Evolutionary conservation across 2,888 invertebrate genomes (phyloP).

Genomic region (Sinohyriopsis cumingii): DNA sequence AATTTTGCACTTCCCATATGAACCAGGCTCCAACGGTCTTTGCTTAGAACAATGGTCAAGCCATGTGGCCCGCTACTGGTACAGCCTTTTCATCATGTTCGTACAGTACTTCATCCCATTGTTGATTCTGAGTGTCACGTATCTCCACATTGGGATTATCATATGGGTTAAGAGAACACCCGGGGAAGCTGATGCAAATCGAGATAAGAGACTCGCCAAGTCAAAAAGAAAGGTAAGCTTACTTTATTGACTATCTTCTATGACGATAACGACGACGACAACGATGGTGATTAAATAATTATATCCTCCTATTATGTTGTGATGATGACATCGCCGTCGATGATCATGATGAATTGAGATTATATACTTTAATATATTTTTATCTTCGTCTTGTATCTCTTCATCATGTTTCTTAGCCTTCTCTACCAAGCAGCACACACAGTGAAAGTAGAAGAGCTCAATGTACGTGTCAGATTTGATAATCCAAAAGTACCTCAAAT

Average conservation of each 20-base stretch:
- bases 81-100: slow-evolving; percentile 79
- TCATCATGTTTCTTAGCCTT: too few species aligned
- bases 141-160: slow-evolving; percentile 87
- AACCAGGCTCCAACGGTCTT: slow-evolving; percentile 34
- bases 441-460: too few species aligned
- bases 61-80: slow-evolving; percentile 73
- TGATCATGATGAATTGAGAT: too few species aligned
- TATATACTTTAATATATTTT: too few species aligned
- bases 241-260: not conserved
- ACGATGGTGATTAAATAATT: not conserved
- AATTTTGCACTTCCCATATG: slow-evolving; percentile 27
- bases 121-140: slow-evolving; percentile 86
- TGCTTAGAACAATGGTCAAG: slow-evolving; percentile 54
- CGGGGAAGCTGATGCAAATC: slow-evolving; percentile 87
- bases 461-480: too few species aligned
- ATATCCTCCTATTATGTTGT: too few species aligned
- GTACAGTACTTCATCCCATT: slow-evolving; percentile 90
- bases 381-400: too few species aligned
- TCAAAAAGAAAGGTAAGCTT: slow-evolving; percentile 87
- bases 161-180: slow-evolving; percentile 91
- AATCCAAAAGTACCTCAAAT: too few species aligned
- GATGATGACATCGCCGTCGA: too few species aligned
- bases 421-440: too few species aligned
- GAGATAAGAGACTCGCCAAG: slow-evolving; percentile 86
- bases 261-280: not conserved